Evolutionary conservation across 2,113 vertebrate species (phyloP).

Genomic region (Taxidea taxus): DNA sequence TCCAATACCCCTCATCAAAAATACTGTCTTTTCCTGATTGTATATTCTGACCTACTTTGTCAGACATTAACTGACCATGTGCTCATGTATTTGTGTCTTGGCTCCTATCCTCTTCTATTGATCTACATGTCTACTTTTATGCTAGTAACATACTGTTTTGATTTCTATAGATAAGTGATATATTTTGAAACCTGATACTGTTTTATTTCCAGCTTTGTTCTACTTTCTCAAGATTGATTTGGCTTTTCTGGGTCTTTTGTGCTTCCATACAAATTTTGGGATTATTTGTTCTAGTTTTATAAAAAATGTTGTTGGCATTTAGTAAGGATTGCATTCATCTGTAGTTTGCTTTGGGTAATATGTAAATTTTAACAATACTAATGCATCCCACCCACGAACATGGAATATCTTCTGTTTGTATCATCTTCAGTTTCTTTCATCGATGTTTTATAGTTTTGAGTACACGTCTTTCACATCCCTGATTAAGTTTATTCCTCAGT

Average conservation of each 20-base stretch:
- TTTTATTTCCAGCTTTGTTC: background rate
- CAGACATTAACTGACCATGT: background rate
- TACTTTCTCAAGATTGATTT: background rate
- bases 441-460: background rate
- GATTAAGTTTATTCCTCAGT: background rate
- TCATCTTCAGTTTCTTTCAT: background rate
- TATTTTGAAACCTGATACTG: background rate
- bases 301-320: background rate
- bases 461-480: background rate
- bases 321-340: background rate
- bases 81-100: background rate
- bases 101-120: background rate
- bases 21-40: background rate
- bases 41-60: background rate
- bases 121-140: background rate
- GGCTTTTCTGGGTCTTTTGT: background rate
- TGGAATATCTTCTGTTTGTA: background rate
- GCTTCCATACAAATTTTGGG: background rate
- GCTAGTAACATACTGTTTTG: background rate
- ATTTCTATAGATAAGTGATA: background rate
- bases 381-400: background rate
- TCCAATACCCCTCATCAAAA: background rate
- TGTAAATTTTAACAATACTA: background rate
- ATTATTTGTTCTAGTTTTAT: background rate
- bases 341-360: background rate